Evolutionary conservation across 2,888 invertebrate species (phyloP).

Genomic region (Lottia gigantea): DNA sequence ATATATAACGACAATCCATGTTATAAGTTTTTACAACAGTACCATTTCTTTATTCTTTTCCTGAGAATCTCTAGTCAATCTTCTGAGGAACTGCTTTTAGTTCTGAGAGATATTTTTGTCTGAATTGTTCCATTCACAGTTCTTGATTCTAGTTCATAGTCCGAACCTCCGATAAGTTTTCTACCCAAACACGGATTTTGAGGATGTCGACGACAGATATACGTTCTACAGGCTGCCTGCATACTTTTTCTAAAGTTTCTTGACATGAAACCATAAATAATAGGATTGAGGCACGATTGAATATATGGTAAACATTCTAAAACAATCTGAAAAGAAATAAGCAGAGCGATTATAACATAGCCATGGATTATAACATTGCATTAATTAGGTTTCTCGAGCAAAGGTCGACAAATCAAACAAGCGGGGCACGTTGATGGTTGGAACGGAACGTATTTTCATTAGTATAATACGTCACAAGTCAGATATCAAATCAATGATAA

Average conservation of each 20-base stretch:
- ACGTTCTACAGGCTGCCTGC: constrained; percentile 27
- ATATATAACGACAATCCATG: no score
- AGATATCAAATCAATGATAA: no score
- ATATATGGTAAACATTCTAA: constrained; percentile 55
- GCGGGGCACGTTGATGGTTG: no score
- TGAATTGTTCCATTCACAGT: constrained; percentile 31
- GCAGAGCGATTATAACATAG: no score
- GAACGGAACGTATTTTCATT: no score
- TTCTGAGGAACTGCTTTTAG: constrained; percentile 28
- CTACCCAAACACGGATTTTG: constrained; percentile 20
- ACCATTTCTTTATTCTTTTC: not conserved
- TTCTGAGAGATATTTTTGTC: constrained; percentile 33
- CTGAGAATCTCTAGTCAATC: constrained; percentile 13
- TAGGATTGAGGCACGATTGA: constrained; percentile 58
- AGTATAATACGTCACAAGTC: no score
- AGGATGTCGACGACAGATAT: constrained; percentile 24
- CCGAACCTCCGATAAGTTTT: constrained; percentile 24
- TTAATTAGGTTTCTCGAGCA: no score
- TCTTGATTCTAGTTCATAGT: constrained; percentile 33
- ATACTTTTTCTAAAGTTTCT: constrained; percentile 44
- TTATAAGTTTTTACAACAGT: not conserved
- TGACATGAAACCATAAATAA: constrained; percentile 63
- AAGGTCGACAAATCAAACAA: no score
- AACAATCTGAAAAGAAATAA: constrained; percentile 40
- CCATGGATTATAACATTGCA: no score